Evolutionary conservation across 2,113 vertebrate species (phyloP).

Genomic region (Abramis brama): DNA sequence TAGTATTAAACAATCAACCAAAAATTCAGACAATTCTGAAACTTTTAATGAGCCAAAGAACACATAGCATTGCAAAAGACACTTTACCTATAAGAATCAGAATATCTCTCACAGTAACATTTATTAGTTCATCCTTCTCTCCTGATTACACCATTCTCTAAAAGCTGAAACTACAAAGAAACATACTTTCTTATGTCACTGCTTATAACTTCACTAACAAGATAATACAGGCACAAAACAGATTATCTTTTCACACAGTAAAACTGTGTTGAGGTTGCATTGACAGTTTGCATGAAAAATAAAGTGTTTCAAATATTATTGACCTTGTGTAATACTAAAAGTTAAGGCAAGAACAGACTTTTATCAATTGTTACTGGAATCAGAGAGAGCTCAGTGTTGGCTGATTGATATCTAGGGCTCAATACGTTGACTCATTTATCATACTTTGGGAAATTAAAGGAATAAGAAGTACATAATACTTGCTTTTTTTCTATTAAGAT

Average conservation of each 20-base stretch:
- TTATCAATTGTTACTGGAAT: background rate
- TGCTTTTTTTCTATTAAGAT: background rate
- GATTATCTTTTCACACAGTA: background rate
- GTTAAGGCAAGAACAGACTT: background rate
- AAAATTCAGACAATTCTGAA: background rate
- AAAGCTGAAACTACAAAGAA: background rate
- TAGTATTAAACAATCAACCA: background rate
- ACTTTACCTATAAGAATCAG: background rate
- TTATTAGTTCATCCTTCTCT: background rate
- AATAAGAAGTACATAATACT: background rate
- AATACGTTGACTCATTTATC: background rate
- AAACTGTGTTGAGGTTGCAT: slow-evolving; percentile 18
- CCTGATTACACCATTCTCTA: background rate
- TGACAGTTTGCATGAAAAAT: background rate
- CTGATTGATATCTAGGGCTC: too few species aligned
- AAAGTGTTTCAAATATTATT: background rate
- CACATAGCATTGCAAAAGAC: background rate
- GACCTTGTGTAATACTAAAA: background rate
- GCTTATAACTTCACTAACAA: background rate
- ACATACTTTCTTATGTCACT: background rate
- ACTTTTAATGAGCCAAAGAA: background rate
- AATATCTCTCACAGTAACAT: background rate
- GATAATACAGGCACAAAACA: background rate
- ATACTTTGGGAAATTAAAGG: background rate
- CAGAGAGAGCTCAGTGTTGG: background rate